A percentile compares a stretch with the other conserved stretches of the same genome.
Conservation (phyloP, 2,888 invertebrate genomes). For the Teinopalpus imperialis region DNA sequence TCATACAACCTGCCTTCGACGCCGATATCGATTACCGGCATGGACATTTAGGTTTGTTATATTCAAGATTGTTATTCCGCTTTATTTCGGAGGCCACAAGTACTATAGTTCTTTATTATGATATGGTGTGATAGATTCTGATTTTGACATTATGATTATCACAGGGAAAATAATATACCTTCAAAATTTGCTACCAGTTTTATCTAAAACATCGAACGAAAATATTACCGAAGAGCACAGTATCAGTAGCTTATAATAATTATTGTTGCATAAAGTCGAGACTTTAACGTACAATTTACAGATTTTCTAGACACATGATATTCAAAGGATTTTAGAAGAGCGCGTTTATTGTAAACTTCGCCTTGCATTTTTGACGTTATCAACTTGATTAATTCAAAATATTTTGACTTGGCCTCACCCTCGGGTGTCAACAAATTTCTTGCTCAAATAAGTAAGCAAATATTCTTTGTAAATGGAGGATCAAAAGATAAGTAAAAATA, state of each 20-base stretch:
- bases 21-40: too few species aligned
- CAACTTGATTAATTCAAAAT: slow-evolving; percentile 12
- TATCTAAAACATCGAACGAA: too few species aligned
- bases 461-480: background rate
- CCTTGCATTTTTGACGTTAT: slow-evolving; percentile 11
- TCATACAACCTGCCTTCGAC: too few species aligned
- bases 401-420: background rate
- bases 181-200: too few species aligned
- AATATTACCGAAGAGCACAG: too few species aligned
- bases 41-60: too few species aligned
- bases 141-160: too few species aligned
- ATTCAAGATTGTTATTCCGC: too few species aligned
- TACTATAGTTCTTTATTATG: too few species aligned
- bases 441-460: slow-evolving; percentile 1
- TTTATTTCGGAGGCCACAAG: too few species aligned
- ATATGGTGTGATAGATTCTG: too few species aligned
- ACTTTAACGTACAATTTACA: slow-evolving; percentile 13
- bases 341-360: slow-evolving; percentile 6
- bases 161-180: too few species aligned
- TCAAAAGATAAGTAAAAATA: background rate
- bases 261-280: slow-evolving; percentile 8
- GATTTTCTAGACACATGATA: slow-evolving; percentile 10
- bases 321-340: background rate
- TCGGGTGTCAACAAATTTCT: slow-evolving; percentile 2
- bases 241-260: slow-evolving; percentile 3